Evolutionary conservation across 92 coral and sea anemone species (phyloP), one percentile per base, ranked within the genome.

Genomic region (Porites lobata): DNA sequence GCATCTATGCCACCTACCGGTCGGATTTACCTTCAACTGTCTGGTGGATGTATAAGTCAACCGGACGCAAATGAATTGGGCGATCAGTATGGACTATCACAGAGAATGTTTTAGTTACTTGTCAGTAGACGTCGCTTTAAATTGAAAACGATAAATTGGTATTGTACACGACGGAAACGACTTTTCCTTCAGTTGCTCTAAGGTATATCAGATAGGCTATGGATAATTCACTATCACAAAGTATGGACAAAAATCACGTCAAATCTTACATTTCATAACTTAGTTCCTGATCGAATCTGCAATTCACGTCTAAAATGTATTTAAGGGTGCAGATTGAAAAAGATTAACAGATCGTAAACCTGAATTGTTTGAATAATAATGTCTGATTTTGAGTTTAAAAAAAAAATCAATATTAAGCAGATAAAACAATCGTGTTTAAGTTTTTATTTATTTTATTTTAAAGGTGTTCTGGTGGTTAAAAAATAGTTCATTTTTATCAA

Each of bases 131-230:
- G 77, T 29, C 77, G 38, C 43, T 58, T 21, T 18, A 57, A 69
- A 81, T 68, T 15, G 54, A 58, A 53, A 54, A 56, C 78, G 12
- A 70, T 82, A 26, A 70, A 81, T 69, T 26, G 15, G 77, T 70
- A 29, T 69, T 81, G 69, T n/a, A 12, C 77, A 19, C 32, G 38
- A n/a, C 64, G 78, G 78, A 81, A 69, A 21, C 38, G 12, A 8
- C 20, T 12, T 14, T 38, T 58, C 38, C 13, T 32, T 70, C n/a
- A 53, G 47, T 13, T 71, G 9, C 62, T 26, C 51, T 32, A n/a
- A 56, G 52, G 68, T 21, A 78, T 78, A n/a, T 65, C 29, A 29
- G 69, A 59, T 65, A 43, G 2, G 19, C 21, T 4, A 2, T 18
- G 2, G 62, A 50, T 38, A 64, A 43, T 78, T 47, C 19, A 29